phyloP scores from a whole-genome alignment of 2,113 vertebrate species.

The Blennius ocellaris region DNA sequence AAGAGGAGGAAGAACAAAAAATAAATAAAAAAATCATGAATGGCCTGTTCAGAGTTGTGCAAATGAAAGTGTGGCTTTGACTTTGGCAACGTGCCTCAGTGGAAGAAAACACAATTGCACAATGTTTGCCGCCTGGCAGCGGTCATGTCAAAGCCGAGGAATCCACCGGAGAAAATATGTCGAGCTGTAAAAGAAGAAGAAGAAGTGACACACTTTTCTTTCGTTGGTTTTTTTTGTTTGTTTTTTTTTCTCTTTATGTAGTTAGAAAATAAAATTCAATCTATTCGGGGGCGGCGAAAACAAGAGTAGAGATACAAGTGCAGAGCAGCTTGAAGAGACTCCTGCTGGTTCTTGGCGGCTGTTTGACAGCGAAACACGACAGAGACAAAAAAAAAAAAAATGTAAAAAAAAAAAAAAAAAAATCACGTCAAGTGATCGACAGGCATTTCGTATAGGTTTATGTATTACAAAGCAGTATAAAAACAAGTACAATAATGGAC shows the following conservation, averaged over 20 bases:
- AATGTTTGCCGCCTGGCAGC: slow-evolving; percentile 24
- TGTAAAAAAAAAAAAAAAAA: too few species aligned
- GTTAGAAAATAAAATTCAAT: slow-evolving; percentile 81
- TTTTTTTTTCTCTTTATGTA: slow-evolving; percentile 36
- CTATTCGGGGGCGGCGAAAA: slow-evolving; percentile 69
- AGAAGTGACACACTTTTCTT: background rate
- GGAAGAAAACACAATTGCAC: slow-evolving; percentile 34
- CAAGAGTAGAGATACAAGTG: slow-evolving; percentile 65
- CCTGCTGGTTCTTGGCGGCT: slow-evolving; percentile 70
- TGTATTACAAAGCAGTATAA: slow-evolving; percentile 90
- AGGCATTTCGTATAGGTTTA: slow-evolving; percentile 83
- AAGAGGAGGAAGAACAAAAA: too few species aligned
- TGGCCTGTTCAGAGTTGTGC: slow-evolving; percentile 13
- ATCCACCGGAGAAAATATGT: background rate
- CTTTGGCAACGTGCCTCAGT: slow-evolving; percentile 4
- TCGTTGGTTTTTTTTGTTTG: too few species aligned
- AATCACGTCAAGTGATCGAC: slow-evolving; percentile 92
- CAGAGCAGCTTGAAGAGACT: slow-evolving; percentile 59
- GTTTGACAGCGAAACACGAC: slow-evolving; percentile 66
- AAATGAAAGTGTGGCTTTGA: slow-evolving; percentile 40
- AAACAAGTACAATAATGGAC: slow-evolving; percentile 91
- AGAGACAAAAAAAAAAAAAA: too few species aligned
- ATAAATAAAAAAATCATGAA: slow-evolving; percentile 13
- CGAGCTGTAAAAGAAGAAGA: background rate
- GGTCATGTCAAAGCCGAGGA: slow-evolving; percentile 5